These are phyloP conservation scores for Laterallus jamaicensis DNA, from an alignment of 2,113 vertebrate species.

Conservation along the genomic window DNA sequence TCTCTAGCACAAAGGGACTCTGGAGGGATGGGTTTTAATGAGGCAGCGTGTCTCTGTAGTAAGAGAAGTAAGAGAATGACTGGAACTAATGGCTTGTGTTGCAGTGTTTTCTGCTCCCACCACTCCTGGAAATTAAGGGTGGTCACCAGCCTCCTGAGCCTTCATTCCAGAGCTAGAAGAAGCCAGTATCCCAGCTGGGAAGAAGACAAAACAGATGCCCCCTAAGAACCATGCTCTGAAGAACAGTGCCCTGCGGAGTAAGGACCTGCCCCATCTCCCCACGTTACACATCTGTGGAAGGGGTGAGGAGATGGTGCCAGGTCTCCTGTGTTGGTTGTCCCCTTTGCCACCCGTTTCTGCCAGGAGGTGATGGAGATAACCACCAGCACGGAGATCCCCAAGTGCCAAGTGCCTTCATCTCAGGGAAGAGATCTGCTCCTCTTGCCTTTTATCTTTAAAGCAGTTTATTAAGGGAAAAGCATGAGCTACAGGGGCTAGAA, in stretches of 20 bases:
- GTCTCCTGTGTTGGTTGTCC: not conserved
- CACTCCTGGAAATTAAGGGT: not conserved
- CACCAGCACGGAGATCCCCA: not conserved
- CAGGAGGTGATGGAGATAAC: not conserved
- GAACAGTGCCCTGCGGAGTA: not conserved
- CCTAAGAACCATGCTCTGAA: not conserved
- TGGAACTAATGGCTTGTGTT: not conserved
- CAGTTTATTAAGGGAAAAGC: not conserved
- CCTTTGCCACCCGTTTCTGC: not conserved
- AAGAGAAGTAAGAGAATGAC: not conserved
- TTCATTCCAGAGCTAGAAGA: not conserved
- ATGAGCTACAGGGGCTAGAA: not conserved
- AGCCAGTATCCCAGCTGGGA: not conserved
- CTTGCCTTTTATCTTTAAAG: not conserved
- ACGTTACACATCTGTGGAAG: not conserved
- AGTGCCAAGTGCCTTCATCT: not conserved
- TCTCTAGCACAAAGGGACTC: not conserved
- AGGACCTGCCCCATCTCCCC: not conserved
- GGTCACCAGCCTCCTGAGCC: not conserved
- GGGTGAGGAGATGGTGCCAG: not conserved
- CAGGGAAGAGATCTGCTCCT: not conserved
- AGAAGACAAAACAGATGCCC: not conserved
- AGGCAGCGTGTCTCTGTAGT: not conserved
- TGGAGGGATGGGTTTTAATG: not conserved
- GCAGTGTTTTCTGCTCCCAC: not conserved